A percentile compares a stretch with the other conserved stretches of the same genome.
phyloP scores from a whole-genome alignment of 2,888 invertebrate species.

The Spialia ferax region DNA sequence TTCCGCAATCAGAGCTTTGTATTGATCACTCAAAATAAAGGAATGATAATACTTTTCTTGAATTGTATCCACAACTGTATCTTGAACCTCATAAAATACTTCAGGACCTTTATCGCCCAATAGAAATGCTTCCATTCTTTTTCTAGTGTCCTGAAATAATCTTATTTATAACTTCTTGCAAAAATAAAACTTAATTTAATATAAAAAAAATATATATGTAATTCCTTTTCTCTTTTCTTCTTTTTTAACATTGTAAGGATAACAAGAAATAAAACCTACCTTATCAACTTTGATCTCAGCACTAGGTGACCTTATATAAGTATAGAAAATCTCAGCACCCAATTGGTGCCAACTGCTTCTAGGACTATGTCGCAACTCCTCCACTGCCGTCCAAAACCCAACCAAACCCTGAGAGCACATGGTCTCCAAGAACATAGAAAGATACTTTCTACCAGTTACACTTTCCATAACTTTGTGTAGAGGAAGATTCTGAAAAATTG shows the following conservation, averaged over 20 bases:
- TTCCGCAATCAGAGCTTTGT: slow-evolving; percentile 90
- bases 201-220: too few species aligned
- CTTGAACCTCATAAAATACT: slow-evolving; percentile 95
- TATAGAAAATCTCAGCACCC: slow-evolving; percentile 97
- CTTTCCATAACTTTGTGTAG: slow-evolving; percentile 92
- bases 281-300: slow-evolving; percentile 94
- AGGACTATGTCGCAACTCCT: slow-evolving; percentile 92
- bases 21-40: slow-evolving; percentile 95
- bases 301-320: slow-evolving; percentile 93
- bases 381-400: slow-evolving; percentile 95
- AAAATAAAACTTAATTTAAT: too few species aligned
- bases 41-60: slow-evolving; percentile 96
- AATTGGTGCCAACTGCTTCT: slow-evolving; percentile 93
- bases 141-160: slow-evolving; percentile 87
- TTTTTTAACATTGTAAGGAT: too few species aligned
- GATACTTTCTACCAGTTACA: slow-evolving; percentile 92
- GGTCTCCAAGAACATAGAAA: slow-evolving; percentile 93
- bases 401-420: slow-evolving; percentile 94
- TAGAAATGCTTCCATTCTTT: slow-evolving; percentile 95
- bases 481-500: slow-evolving; percentile 87
- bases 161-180: not conserved
- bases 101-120: slow-evolving; percentile 95
- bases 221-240: too few species aligned
- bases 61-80: slow-evolving; percentile 91
- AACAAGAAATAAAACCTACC: slow-evolving; percentile 59